Conservation (phyloP, 2,797 vertebrate genomes). For the Morelia viridis region DNA sequence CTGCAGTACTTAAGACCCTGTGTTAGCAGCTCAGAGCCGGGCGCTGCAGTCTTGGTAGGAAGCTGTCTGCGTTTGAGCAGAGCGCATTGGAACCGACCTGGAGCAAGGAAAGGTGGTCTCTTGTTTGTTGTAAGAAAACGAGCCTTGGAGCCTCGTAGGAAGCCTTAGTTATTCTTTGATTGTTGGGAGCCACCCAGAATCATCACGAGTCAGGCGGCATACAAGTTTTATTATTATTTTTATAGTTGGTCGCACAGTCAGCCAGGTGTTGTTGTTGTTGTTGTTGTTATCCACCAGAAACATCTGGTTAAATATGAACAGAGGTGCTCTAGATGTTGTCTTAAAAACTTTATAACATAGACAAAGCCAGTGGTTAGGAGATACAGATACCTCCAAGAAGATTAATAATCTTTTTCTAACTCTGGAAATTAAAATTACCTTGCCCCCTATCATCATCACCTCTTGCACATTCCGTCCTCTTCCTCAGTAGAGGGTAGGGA, state of each 20-base stretch:
- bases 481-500: not conserved
- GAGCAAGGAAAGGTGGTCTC: conserved; percentile 85
- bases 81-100: conserved; percentile 91
- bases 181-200: no score
- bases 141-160: conserved; percentile 84
- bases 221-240: no score
- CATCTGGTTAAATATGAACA: conserved; percentile 8
- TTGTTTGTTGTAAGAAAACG: conserved; percentile 90
- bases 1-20: conserved; percentile 81
- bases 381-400: no score
- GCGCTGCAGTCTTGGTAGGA: conserved; percentile 86
- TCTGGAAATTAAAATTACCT: no score
- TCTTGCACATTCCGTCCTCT: not conserved
- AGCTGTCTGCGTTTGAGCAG: conserved; percentile 86
- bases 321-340: conserved; percentile 38
- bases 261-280: no score
- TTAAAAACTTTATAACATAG: conserved; percentile 47
- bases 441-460: not conserved
- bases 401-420: not conserved
- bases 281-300: no score
- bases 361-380: conserved; percentile 15
- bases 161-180: conserved; percentile 63
- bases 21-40: conserved; percentile 72
- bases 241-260: no score
- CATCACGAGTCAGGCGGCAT: no score